These are phyloP conservation scores for Synanthedon andrenaeformis DNA, from an alignment of 2,888 invertebrate genomes.

Conservation along the genomic window DNA sequence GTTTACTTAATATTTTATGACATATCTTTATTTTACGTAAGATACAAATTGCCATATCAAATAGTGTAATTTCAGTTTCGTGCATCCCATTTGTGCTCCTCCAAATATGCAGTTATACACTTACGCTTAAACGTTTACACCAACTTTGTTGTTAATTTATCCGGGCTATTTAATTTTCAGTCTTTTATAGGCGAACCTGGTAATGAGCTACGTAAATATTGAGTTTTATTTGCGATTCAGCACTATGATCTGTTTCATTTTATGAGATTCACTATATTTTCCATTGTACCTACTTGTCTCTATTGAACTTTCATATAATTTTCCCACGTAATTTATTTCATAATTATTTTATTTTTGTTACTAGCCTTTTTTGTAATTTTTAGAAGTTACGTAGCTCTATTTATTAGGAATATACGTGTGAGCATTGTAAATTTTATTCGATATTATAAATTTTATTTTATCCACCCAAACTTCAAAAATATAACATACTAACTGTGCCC, in stretches of 20 bases:
- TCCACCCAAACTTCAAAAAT: no score
- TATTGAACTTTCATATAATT: not conserved
- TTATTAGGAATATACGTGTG: no score
- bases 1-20: no score
- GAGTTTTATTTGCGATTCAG: conserved; percentile 7
- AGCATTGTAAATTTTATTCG: no score
- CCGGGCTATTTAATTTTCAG: conserved; percentile 10
- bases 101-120: not conserved
- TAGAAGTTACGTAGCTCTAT: no score
- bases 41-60: no score
- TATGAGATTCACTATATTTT: not conserved
- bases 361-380: no score
- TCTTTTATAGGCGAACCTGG: conserved; percentile 11
- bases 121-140: conserved; percentile 6
- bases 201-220: conserved; percentile 8
- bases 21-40: no score
- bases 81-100: not conserved
- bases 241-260: not conserved
- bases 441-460: no score
- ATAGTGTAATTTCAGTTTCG: no score
- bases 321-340: not conserved
- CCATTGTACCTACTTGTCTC: not conserved
- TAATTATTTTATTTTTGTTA: no score
- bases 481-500: no score
- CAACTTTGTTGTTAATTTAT: conserved; percentile 9